Percentiles rank a stretch among this genome's conserved stretches.
Conservation (phyloP, 2,797 vertebrate species). For the Ctenochaetus hawaiiensis region DNA sequence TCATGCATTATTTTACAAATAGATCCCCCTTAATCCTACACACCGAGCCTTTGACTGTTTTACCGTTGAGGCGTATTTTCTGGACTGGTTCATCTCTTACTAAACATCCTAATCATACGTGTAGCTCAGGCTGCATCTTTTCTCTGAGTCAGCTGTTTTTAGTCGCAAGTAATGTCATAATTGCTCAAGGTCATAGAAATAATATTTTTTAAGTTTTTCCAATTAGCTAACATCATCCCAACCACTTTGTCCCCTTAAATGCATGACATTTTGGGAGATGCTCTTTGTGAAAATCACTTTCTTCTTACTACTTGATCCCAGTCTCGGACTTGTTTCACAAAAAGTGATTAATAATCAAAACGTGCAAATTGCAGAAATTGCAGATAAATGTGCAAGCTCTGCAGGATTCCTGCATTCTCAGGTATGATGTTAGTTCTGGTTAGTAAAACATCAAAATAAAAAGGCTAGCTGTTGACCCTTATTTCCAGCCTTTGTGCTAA, state of each 20-base stretch:
- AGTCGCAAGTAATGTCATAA: slow-evolving; percentile 27
- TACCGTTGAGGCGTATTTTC: slow-evolving; percentile 17
- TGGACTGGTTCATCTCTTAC: slow-evolving; percentile 10
- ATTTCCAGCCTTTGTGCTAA: background rate
- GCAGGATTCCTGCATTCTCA: background rate
- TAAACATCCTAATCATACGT: slow-evolving; percentile 9
- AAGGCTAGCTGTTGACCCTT: too few relatives aligned
- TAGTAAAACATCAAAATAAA: background rate
- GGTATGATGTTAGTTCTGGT: background rate
- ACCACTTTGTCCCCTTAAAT: slow-evolving; percentile 7
- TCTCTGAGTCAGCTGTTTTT: slow-evolving; percentile 29
- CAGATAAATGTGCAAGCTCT: background rate
- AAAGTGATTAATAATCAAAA: background rate
- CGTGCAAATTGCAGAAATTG: background rate
- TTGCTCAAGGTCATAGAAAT: background rate
- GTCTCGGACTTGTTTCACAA: background rate
- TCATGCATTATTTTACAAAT: too few relatives aligned
- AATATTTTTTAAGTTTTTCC: slow-evolving; percentile 8
- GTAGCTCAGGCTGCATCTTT: slow-evolving; percentile 21
- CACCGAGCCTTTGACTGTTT: background rate
- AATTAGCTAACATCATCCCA: background rate
- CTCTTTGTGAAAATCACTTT: background rate
- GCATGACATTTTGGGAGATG: slow-evolving; percentile 7
- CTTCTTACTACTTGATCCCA: background rate
- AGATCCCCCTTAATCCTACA: too few relatives aligned